Conservation (phyloP, 2,888 invertebrate genomes). For the Eretmocerus hayati region DNA sequence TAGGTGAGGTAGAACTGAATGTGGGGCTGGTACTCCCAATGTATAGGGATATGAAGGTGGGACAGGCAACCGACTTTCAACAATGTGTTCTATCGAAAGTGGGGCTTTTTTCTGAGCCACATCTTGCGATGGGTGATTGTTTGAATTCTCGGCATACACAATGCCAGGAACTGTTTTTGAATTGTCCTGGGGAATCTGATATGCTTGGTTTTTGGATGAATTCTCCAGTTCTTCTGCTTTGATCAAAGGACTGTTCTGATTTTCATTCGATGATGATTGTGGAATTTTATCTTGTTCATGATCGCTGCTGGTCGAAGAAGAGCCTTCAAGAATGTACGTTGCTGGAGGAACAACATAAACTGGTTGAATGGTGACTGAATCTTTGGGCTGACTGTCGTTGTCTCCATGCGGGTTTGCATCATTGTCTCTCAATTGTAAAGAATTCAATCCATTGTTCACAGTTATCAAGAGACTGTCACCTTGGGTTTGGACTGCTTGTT, state of each 20-base stretch:
- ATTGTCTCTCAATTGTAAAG: background rate
- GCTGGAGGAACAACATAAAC: conserved; percentile 19
- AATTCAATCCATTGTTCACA: background rate
- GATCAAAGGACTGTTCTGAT: background rate
- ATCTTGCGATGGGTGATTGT: background rate
- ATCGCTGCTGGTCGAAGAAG: conserved; percentile 7
- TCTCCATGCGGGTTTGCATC: background rate
- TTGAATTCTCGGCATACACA: background rate
- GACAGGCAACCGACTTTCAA: conserved; percentile 52
- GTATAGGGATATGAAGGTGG: conserved; percentile 50
- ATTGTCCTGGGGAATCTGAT: too few relatives aligned
- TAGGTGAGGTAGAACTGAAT: conserved; percentile 41
- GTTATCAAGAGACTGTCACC: too few relatives aligned
- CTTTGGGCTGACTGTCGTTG: background rate
- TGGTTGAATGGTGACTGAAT: background rate
- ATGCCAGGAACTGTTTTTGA: background rate
- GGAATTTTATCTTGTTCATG: conserved; percentile 4
- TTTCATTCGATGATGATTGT: background rate
- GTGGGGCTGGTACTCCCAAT: conserved; percentile 41
- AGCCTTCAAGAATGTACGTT: conserved; percentile 15
- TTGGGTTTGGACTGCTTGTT: background rate
- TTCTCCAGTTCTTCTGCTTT: background rate
- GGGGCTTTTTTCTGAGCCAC: conserved; percentile 25
- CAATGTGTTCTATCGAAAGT: conserved; percentile 51
- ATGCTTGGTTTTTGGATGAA: background rate